Evolutionary conservation across 2,888 invertebrate genomes (phyloP), one percentile per base, ranked within the genome.

Genomic region (Yponomeuta malinellus): DNA sequence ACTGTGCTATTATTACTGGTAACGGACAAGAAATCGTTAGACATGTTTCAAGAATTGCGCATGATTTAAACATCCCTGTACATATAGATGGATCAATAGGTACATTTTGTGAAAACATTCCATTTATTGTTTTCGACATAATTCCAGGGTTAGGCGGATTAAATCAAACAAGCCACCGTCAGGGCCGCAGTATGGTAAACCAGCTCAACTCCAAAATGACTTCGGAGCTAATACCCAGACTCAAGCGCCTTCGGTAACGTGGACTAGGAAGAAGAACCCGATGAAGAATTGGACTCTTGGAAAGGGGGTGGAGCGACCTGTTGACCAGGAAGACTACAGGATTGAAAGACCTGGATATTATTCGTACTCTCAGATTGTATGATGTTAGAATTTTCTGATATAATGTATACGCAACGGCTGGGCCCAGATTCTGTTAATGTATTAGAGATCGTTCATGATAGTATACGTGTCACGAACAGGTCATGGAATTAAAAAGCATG

Each of bases 131-230:
- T 33, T 29, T 65, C 31, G 33, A 59, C 23, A n/a, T 63, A 71
- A 15, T 63, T 69, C 75, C 79, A 81, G 79, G 70, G 73, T 81
- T 52, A 74, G 75, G 73, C 74, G 72, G 33, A 74, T 72, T 43
- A 63, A 71, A 2, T 64, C 72, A 15, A 31, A n/a, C 29, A 52
- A 23, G 52, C 69, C 31, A 59, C 69, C 59, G 12, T 23, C 31
- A 31, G 52, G 31, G 8, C 37, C 65, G 31, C 65, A 59, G 8
- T 12, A 12, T 4, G 52, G 15, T 15, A 12, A 59, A 8, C 52
- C 52, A 15, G 52, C 52, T 59, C 65, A 65, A 33, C 6, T 33
- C 43, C 67, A 37, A 43, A 37, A 37, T 67, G 67, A 12, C 37
- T 15, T 33, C 15, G 67, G 15, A 15, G 15, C 52, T 15, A 59